Base-by-base conservation (phyloP, 2,888 invertebrate species). In the Metalampra italica region DNA sequence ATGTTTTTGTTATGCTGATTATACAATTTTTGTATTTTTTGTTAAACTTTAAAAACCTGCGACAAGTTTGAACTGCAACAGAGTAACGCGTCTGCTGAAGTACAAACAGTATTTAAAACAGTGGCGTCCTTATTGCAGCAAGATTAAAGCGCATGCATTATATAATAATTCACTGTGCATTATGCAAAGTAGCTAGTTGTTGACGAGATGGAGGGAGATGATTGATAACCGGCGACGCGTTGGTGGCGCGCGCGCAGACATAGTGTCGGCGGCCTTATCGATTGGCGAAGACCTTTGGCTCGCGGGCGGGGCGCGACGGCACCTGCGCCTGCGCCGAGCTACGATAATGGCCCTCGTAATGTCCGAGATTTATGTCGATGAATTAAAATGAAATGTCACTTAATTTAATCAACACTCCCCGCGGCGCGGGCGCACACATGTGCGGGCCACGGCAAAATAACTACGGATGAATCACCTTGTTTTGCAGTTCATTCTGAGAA, bases 331-430 rank as follows among this genome's bases (percentile, higher is more conserved):
- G 41, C 66, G 74, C 75, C 75, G 64, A 65, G 56, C 64, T 62
- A 63, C 66, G 71, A 75, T 79, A 78, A 78, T 77, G 66, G 62
- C 68, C 59, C 71, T 81, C 79, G 67, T 81, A 78, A 84, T 73
- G 65, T 78, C 55, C 66, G 60, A 78, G 80, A 85, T 86, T 85
- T 83, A 85, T 76, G 70, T 64, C 71, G 57, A 65, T 75, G 73
- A 81, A 81, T 84, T 78, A 78, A 82, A 80, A 82, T 81, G 71
- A 88, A 85, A 85, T 88, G 83, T 84, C 85, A 82, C 79, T 82
- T 83, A 78, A 84, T 84, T 74, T 78, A 85, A 86, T 83, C 71
- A 85, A 70, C 68, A 61, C 71, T 64, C 79, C 84, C 82, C 80
- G 80, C 71, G 59, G 84, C 54, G 79, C 67, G 59, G 52, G 58